Evolutionary conservation across 2,113 vertebrate genomes (phyloP).

Genomic region (Corvus hawaiiensis): DNA sequence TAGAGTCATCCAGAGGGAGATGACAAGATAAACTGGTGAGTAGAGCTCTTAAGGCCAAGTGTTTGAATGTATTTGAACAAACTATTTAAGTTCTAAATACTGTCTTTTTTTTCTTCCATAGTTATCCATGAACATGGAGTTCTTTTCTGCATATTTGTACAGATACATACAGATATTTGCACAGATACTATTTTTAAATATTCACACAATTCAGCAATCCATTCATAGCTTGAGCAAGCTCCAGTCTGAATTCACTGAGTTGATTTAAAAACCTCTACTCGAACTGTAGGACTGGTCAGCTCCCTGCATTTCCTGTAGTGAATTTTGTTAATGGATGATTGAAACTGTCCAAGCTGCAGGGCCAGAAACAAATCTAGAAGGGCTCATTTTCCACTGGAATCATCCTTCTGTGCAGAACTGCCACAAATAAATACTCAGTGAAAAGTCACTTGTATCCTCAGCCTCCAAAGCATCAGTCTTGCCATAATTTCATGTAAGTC

Average conservation of each 20-base stretch:
- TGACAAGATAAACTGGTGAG: background rate
- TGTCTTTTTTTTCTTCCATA: background rate
- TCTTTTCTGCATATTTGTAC: background rate
- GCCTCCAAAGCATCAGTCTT: background rate
- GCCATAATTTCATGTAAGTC: background rate
- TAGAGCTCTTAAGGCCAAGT: background rate
- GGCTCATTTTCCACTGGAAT: background rate
- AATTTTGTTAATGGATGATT: background rate
- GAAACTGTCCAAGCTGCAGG: background rate
- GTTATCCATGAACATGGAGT: background rate
- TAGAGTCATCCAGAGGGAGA: background rate
- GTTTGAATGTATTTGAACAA: background rate
- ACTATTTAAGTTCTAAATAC: background rate
- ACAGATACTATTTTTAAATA: background rate
- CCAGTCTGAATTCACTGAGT: background rate
- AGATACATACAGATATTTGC: background rate
- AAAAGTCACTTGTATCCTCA: background rate
- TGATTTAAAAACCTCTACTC: background rate
- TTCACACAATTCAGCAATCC: background rate
- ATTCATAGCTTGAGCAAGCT: background rate
- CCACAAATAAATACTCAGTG: background rate
- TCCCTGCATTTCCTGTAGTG: background rate
- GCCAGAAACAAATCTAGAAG: background rate
- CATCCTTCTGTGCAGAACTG: background rate
- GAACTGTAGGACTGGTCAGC: background rate